Evolutionary conservation across 2,113 vertebrate genomes (phyloP).

Genomic region (Pipa parva): DNA sequence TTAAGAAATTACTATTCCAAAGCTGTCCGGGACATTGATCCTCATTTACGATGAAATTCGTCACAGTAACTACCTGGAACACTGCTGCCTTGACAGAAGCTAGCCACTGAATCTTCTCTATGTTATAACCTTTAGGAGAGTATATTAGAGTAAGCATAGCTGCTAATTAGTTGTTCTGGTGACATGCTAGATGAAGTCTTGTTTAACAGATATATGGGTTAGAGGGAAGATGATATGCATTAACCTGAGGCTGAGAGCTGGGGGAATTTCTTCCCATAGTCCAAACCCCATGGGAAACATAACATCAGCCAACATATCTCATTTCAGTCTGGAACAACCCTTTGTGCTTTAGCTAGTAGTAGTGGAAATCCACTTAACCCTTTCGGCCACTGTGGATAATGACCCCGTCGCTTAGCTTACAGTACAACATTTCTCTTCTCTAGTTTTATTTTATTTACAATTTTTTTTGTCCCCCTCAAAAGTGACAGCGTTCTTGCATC

Average conservation of each 20-base stretch:
- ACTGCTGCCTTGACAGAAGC: conserved; percentile 48
- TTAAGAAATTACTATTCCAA: conserved; percentile 74
- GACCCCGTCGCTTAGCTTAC: background rate
- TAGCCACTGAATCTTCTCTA: conserved; percentile 56
- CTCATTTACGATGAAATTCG: conserved; percentile 65
- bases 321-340: conserved; percentile 23
- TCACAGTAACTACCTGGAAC: conserved; percentile 64
- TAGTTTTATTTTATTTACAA: too few relatives aligned
- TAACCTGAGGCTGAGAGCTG: conserved; percentile 22
- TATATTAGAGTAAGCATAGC: conserved; percentile 31
- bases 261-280: conserved; percentile 1
- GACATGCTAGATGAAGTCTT: conserved; percentile 47
- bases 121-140: conserved; percentile 48
- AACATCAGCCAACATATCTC: conserved; percentile 34
- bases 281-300: conserved; percentile 21
- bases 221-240: conserved; percentile 27
- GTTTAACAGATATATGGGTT: conserved; percentile 38
- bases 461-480: too few relatives aligned
- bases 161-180: conserved; percentile 49
- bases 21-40: conserved; percentile 62
- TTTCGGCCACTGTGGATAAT: background rate
- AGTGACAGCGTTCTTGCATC: too few relatives aligned
- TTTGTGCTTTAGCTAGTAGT: conserved; percentile 24
- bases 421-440: too few relatives aligned
- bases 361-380: conserved; percentile 25